phyloP scores from a whole-genome alignment of 1,140 invertebrate genomes.

The Magallana gigas region DNA sequence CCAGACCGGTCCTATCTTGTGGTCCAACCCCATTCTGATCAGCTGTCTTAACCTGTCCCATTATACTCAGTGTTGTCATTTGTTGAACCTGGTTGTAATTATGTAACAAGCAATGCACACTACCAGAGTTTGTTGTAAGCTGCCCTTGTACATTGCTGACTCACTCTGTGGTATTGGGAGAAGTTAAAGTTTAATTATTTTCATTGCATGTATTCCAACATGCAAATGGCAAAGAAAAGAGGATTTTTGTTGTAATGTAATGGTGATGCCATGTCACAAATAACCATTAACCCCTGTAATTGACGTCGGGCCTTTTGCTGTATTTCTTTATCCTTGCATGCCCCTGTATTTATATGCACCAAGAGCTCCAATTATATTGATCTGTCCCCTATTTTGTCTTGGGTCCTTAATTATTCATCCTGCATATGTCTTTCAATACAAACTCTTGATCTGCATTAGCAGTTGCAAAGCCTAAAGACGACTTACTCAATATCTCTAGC shows the following conservation, averaged over 20 bases:
- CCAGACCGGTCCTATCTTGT: too few relatives aligned
- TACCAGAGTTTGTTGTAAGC: background rate
- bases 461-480: background rate
- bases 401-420: conserved; percentile 6
- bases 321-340: background rate
- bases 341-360: background rate
- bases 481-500: background rate
- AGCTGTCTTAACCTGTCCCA: too few relatives aligned
- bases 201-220: conserved; percentile 2
- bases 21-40: too few relatives aligned
- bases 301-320: background rate
- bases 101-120: too few relatives aligned
- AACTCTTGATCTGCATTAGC: background rate
- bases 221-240: background rate
- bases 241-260: background rate
- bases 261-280: background rate
- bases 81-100: too few relatives aligned
- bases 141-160: background rate
- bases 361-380: conserved; percentile 1
- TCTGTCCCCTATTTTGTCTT: conserved; percentile 26
- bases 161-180: background rate
- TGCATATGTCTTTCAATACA: conserved; percentile 20
- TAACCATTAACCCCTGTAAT: background rate
- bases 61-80: too few relatives aligned
- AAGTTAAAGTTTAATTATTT: background rate